Evolutionary conservation across 1,140 invertebrate species (phyloP), one percentile per base, ranked within the genome.

Genomic region (Octopus bimaculoides): DNA sequence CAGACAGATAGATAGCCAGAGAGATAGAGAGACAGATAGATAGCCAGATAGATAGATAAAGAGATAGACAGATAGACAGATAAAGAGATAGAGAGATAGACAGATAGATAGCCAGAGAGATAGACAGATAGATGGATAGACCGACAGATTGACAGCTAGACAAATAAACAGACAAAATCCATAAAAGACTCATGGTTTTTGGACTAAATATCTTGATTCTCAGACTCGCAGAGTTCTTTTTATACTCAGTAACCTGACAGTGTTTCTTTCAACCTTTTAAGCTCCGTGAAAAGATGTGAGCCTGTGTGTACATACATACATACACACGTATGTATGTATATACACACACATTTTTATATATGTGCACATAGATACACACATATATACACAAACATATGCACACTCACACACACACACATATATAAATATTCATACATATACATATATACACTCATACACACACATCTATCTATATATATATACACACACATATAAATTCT

Each of bases 1-100:
- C 4, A 54, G 56, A 73, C 0, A 79, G 77, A 78, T 7, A 78
- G 77, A 55, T 0, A 69, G 53, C 66, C 0, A 78, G 77, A 78
- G 0, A 78, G 77, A 69, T 0, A 78, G 77, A 61, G 0, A 66
- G 56, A 56, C 0, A 4, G 4, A 66, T 6, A 77, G 54, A 77
- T 54, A 76, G 54, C 7, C 2, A 55, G 75, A 56, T 54, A 66
- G 56, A 80, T 14, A 80, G 75, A 77, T 20, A 56, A 5, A 76
- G 4, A 76, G 26, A 80, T 54, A 66, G 74, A 56, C 4, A 52
- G 74, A 76, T 4, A 52, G 79, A 20, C 2, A 56, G 77, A 26
- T 7, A 69, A 52, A n/a, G 2, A 69, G 52, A 77, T 17, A 53
- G 66, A 73, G 52, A 69, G 69, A 26, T 61, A 74, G 78, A 53